Percentiles rank a stretch among this genome's conserved stretches.
Evolutionary conservation across 2,797 vertebrate genomes (phyloP).

Genomic region (Anguilla pacifica): DNA sequence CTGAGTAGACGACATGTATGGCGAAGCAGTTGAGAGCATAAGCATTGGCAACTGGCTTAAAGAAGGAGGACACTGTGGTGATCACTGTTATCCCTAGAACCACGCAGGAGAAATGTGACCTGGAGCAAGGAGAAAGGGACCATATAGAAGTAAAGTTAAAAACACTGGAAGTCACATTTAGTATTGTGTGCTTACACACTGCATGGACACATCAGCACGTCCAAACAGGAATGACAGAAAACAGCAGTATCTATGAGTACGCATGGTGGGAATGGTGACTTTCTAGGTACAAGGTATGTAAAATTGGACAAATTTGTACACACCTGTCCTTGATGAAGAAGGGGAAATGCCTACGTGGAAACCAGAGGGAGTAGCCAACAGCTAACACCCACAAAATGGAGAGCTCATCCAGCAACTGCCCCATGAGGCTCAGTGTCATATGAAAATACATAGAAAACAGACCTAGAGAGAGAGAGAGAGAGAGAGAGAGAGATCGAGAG

Average conservation of each 20-base stretch:
- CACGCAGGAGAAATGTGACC: slow-evolving; percentile 75
- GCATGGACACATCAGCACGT: not conserved
- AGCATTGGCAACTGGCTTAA: slow-evolving; percentile 84
- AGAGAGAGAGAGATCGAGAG: not conserved
- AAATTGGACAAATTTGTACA: not conserved
- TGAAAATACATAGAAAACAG: slow-evolving; percentile 91
- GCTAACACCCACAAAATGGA: slow-evolving; percentile 91
- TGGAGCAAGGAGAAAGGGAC: slow-evolving; percentile 49
- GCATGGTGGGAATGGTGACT: not conserved
- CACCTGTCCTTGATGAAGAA: slow-evolving; percentile 85
- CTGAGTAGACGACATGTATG: slow-evolving; percentile 81
- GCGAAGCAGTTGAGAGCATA: slow-evolving; percentile 85
- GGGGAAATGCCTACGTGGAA: slow-evolving; percentile 82
- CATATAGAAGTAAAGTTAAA: not conserved
- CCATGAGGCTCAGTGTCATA: slow-evolving; percentile 92
- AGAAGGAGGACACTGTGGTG: slow-evolving; percentile 79
- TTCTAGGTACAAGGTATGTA: not conserved
- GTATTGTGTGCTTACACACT: not conserved
- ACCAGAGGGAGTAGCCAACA: slow-evolving; percentile 82
- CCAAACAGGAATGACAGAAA: not conserved
- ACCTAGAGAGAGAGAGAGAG: slow-evolving; percentile 63
- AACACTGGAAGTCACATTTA: not conserved
- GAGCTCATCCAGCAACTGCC: slow-evolving; percentile 92
- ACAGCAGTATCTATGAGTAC: too few relatives aligned
- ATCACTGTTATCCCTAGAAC: slow-evolving; percentile 66